phyloP scores from a whole-genome alignment of 2,113 vertebrate species.

The Motacilla alba region DNA sequence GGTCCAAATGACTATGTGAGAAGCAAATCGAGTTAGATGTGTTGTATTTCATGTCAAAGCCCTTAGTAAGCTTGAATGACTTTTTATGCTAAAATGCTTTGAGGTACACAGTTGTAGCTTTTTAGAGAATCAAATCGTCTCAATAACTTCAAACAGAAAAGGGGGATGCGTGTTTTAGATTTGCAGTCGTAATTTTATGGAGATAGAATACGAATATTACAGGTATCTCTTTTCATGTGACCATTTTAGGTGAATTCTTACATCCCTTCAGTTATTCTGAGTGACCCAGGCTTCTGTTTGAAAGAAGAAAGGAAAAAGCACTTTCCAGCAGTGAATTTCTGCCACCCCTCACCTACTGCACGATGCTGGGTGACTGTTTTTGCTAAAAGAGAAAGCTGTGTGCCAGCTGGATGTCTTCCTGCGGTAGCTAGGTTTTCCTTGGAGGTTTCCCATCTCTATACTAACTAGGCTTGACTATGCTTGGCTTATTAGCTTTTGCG shows the following conservation, averaged over 20 bases:
- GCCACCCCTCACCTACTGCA: not conserved
- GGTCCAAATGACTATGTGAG: not conserved
- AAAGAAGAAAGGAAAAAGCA: not conserved
- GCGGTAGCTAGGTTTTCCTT: constrained; percentile 54
- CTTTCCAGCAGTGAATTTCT: not conserved
- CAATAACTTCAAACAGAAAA: not conserved
- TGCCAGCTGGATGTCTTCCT: constrained; percentile 51
- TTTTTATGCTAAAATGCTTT: not conserved
- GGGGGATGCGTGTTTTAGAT: accelerated
- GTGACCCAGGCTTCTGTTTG: not conserved
- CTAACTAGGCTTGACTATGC: constrained; percentile 44
- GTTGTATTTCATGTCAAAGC: not conserved
- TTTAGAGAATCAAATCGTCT: not conserved
- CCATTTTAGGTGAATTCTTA: not conserved
- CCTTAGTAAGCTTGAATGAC: not conserved
- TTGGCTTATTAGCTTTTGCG: constrained; percentile 53
- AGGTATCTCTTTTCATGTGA: not conserved
- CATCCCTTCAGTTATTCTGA: not conserved
- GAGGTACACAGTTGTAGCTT: not conserved
- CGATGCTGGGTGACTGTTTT: not conserved
- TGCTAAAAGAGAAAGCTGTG: not conserved
- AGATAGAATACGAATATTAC: not conserved
- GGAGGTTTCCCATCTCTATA: constrained; percentile 56
- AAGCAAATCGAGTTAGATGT: not conserved
- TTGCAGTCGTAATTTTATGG: not conserved